Conservation (phyloP, 2,888 invertebrate species). For the Sericinus montela region DNA sequence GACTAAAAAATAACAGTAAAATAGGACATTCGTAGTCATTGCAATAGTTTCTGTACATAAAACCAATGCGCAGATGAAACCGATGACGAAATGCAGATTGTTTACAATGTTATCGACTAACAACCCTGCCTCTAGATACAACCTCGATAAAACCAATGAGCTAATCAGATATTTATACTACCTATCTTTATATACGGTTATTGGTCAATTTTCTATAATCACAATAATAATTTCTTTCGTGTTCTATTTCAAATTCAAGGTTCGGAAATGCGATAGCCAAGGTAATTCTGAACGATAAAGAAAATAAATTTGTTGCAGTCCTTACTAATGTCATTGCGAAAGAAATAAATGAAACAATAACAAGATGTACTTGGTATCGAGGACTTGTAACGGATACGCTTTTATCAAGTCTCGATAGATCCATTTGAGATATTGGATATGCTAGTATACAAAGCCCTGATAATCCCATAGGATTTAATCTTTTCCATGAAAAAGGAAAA, state of each 20-base stretch:
- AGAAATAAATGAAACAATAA: constrained; percentile 10
- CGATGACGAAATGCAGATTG: background rate
- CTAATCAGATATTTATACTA: constrained; percentile 3
- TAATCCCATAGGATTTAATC: too few species aligned
- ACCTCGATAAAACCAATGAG: constrained; percentile 10
- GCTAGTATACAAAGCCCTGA: too few species aligned
- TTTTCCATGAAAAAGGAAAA: too few species aligned
- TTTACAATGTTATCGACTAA: constrained; percentile 9
- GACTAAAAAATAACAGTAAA: too few species aligned
- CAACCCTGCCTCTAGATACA: constrained; percentile 8
- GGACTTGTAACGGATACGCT: background rate
- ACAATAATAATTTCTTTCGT: constrained; percentile 28
- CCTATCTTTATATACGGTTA: background rate
- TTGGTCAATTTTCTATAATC: constrained; percentile 18
- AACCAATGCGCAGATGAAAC: too few species aligned
- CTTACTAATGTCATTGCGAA: constrained; percentile 9
- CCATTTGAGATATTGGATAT: too few species aligned
- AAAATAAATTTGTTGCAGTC: background rate
- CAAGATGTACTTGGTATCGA: background rate
- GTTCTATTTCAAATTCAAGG: constrained; percentile 32
- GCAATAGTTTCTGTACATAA: background rate
- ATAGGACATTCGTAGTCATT: background rate
- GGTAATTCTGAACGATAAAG: constrained; percentile 21
- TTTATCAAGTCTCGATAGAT: background rate
- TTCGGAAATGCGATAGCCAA: constrained; percentile 27